Percentiles rank a stretch among this genome's conserved stretches.
These are phyloP conservation scores for Chrosomus eos DNA, from an alignment of 2,797 vertebrate genomes.

Conservation along the genomic window DNA sequence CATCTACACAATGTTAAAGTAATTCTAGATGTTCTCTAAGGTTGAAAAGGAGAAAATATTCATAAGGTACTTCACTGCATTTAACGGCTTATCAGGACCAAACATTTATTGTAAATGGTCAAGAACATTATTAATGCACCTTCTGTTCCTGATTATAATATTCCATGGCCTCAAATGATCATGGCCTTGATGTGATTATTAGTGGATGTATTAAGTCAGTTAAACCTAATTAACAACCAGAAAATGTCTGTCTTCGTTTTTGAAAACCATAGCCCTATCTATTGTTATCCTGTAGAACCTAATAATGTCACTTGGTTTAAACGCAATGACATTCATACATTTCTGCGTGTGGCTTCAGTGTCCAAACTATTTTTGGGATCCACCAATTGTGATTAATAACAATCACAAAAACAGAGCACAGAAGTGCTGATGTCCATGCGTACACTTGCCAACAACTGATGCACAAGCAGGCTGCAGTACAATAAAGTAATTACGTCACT, in stretches of 20 bases:
- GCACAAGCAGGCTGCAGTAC: constrained; percentile 28
- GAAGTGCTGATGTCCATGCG: neutral
- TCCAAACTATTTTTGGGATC: neutral
- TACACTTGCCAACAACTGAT: constrained; percentile 6
- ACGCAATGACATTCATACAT: neutral
- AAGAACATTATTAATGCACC: neutral
- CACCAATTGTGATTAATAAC: neutral
- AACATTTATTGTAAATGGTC: neutral
- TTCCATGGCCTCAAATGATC: neutral
- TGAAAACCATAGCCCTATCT: neutral
- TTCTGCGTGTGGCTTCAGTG: neutral
- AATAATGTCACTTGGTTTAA: neutral
- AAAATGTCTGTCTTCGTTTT: neutral
- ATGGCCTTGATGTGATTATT: too few relatives aligned
- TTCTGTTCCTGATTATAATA: neutral
- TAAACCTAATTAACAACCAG: neutral
- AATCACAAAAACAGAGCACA: neutral
- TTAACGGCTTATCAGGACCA: neutral
- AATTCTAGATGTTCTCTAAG: constrained; percentile 4
- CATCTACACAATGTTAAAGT: neutral
- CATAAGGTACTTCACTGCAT: neutral
- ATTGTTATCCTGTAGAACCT: neutral
- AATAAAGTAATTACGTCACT: constrained; percentile 37
- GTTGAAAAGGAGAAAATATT: constrained; percentile 1
- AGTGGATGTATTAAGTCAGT: neutral